Percentiles rank a stretch among this genome's conserved stretches.
Conservation (phyloP, 1,140 invertebrate species). For the Drosophila melanogaster region DNA sequence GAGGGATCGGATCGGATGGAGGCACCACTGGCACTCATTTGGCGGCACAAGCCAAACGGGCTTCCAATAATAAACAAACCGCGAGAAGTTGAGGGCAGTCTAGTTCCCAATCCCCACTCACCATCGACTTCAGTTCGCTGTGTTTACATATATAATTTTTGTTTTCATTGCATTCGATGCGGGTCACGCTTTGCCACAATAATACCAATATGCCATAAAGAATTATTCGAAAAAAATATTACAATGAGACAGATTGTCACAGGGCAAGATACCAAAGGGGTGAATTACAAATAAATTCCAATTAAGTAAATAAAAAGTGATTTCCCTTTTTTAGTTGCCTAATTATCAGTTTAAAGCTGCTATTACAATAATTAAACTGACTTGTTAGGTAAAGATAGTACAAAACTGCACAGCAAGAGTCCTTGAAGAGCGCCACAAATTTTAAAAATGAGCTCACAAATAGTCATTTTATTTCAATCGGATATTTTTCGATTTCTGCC, state of each 20-base stretch:
- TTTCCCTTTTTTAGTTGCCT: too few relatives aligned
- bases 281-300: not conserved
- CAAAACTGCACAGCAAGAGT: too few relatives aligned
- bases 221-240: conserved; percentile 1
- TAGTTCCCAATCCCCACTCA: not conserved
- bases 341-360: too few relatives aligned
- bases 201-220: conserved; percentile 22
- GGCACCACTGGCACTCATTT: too few relatives aligned
- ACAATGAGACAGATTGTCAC: not conserved
- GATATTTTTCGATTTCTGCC: not conserved
- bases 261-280: not conserved
- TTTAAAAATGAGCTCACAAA: not conserved
- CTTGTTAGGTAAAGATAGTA: too few relatives aligned
- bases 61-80: conserved; percentile 57
- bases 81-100: conserved; percentile 7
- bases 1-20: conserved; percentile 17
- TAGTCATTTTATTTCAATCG: not conserved
- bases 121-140: conserved; percentile 4
- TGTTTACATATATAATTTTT: conserved; percentile 38
- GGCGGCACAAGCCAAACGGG: conserved; percentile 47
- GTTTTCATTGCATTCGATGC: conserved; percentile 48
- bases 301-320: not conserved
- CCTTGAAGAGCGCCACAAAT: too few relatives aligned
- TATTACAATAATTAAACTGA: too few relatives aligned
- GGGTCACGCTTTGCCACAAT: conserved; percentile 34